These are phyloP conservation scores for Mastacembelus armatus DNA, from an alignment of 2,797 vertebrate genomes.

Conservation along the genomic window DNA sequence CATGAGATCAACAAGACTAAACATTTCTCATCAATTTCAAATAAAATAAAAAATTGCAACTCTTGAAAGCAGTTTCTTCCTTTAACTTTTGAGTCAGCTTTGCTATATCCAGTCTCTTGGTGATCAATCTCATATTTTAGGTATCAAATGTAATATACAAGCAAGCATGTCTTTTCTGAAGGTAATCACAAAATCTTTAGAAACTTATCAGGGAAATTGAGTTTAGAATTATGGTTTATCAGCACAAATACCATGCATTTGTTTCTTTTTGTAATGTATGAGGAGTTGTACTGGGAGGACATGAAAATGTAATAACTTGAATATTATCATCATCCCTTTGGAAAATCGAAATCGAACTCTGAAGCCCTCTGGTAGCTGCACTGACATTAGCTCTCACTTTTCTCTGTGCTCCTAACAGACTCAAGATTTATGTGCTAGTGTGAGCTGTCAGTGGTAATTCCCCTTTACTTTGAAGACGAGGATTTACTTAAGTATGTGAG, in stretches of 20 bases:
- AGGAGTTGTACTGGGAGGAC: slow-evolving; percentile 30
- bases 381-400: slow-evolving; percentile 44
- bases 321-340: slow-evolving; percentile 40
- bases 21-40: slow-evolving; percentile 23
- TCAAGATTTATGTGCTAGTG: slow-evolving; percentile 45
- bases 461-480: slow-evolving; percentile 63
- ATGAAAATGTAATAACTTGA: slow-evolving; percentile 49
- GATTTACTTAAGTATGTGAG: slow-evolving; percentile 70
- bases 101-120: slow-evolving; percentile 10
- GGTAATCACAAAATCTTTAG: slow-evolving; percentile 7
- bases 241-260: not conserved
- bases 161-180: not conserved
- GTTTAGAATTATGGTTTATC: slow-evolving; percentile 20
- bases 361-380: slow-evolving; percentile 28
- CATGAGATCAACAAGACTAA: slow-evolving; percentile 3
- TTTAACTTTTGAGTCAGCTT: slow-evolving; percentile 8
- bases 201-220: slow-evolving; percentile 15
- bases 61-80: too few relatives aligned
- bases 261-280: slow-evolving; percentile 3
- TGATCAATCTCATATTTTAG: slow-evolving; percentile 22
- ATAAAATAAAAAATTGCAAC: too few relatives aligned
- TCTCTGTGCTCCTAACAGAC: slow-evolving; percentile 35
- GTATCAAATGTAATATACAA: slow-evolving; percentile 2
- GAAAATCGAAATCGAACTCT: slow-evolving; percentile 42
- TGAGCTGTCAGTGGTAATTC: slow-evolving; percentile 61